A percentile compares a stretch with the other conserved stretches of the same genome.
phyloP scores from a whole-genome alignment of 2,113 vertebrate genomes.

The Typhlomys cinereus region DNA sequence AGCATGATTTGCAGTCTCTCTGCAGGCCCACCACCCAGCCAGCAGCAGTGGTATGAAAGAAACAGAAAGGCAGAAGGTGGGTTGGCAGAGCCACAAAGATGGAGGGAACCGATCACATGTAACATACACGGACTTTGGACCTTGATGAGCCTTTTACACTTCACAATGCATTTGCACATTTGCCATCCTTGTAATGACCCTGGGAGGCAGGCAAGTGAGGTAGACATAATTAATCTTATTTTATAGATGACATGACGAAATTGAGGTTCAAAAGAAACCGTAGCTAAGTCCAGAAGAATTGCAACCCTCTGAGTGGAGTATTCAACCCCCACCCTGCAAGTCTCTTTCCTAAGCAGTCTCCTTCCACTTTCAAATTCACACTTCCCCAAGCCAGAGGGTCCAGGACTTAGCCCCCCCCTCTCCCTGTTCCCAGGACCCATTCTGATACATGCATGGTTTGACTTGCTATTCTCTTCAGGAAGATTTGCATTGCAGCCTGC shows the following conservation, averaged over 20 bases:
- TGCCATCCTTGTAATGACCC: neutral
- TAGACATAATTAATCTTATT: neutral
- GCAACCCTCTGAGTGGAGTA: neutral
- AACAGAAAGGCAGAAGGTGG: slow-evolving; percentile 29
- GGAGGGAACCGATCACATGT: neutral
- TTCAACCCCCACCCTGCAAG: neutral
- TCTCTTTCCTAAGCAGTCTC: neutral
- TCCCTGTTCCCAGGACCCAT: neutral
- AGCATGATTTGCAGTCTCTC: neutral
- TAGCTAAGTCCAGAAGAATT: neutral
- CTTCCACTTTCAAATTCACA: neutral
- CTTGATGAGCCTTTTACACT: neutral
- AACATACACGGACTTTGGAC: neutral
- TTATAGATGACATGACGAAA: slow-evolving; percentile 12
- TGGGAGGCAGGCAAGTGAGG: neutral
- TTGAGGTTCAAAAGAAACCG: neutral
- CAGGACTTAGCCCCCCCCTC: neutral
- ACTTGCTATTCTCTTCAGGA: neutral
- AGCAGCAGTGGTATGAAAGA: neutral
- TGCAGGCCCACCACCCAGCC: neutral
- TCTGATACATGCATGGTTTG: neutral
- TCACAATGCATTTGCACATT: neutral
- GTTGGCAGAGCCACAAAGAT: neutral
- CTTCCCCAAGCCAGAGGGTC: neutral
- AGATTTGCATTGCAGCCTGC: neutral